A percentile compares a stretch with the other conserved stretches of the same genome.
Evolutionary conservation across 2,113 vertebrate genomes (phyloP).

Genomic region (Murina feae): DNA sequence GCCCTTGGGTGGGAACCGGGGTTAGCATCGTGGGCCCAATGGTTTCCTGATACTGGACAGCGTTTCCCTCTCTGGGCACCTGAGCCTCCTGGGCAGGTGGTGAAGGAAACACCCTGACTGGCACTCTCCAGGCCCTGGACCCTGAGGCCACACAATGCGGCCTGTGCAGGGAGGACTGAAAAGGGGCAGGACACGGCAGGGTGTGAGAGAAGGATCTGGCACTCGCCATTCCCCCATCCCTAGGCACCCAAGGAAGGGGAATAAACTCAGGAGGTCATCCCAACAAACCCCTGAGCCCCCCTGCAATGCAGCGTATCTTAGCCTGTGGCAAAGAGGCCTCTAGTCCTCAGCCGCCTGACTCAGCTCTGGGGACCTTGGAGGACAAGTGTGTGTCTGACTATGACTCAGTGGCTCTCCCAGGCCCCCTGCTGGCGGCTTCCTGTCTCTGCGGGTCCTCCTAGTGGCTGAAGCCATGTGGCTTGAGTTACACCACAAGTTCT

Average conservation of each 20-base stretch:
- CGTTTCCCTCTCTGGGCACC: background rate
- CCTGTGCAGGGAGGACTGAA: accelerated
- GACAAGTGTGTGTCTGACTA: background rate
- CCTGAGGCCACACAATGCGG: background rate
- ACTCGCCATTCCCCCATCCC: background rate
- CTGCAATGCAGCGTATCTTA: accelerated
- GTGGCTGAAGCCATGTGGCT: background rate
- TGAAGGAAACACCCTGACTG: background rate
- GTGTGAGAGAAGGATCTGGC: background rate
- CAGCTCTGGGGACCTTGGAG: background rate
- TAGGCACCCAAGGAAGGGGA: no score
- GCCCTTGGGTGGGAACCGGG: background rate
- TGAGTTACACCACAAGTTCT: background rate
- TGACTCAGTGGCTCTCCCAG: background rate
- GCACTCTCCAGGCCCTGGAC: no score
- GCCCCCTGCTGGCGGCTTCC: slow-evolving; percentile 1
- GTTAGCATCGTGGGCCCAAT: no score
- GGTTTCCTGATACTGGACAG: background rate
- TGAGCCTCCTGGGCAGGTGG: background rate
- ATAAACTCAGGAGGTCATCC: background rate
- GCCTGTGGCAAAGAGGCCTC: background rate
- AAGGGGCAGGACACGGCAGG: background rate
- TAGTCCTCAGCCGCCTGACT: background rate
- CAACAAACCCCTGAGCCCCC: background rate
- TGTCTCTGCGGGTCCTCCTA: background rate